Evolutionary conservation across 2,113 vertebrate species (phyloP), one percentile per base, ranked within the genome.

Genomic region (Leptobrachium leishanense): DNA sequence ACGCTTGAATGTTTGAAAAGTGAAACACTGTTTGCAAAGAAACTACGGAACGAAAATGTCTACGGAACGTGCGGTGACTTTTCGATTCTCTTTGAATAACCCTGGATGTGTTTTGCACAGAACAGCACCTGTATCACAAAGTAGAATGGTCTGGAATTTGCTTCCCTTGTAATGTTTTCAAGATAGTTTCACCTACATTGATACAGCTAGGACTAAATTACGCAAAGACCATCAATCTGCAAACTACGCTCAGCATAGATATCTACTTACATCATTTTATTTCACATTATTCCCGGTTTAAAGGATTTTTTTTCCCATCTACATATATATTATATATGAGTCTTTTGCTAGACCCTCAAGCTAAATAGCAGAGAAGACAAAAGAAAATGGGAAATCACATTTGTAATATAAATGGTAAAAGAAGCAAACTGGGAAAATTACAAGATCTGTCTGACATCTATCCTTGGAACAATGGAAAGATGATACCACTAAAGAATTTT

Each of bases 341-440:
- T 84, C 74, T 66, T 84, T 67, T 15, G 84, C 68, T 77, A 76
- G 68, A 74, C 66, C 0, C 41, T 81, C 83, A 82, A 81, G 86
- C 82, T 86, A 89, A 86, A 87, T 86, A 85, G 74, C 77, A 87
- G 43, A 6, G 50, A 43, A 15, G 85, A 85, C 85, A 83, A 84
- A 85, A 82, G 84, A 85, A 84, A 87, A 86, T 84, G 85, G 85
- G 86, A 87, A 73, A 84, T 81, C 82, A 9, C 0, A 59, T 77
- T 68, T 68, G 79, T 85, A 84, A 88, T 83, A 83, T 76, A 81
- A 89, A 88, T 87, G 90, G 85, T 84, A 85, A 86, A 77, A 77
- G 40, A 57, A 42, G 40, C 31, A 68, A 43, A 77, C 68, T 59
- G 6, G 75, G 54, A 39, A 9, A 77, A 77, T 69, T 57, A 44